phyloP scores from a whole-genome alignment of 1,140 invertebrate species.

The Penaeus indicus region DNA sequence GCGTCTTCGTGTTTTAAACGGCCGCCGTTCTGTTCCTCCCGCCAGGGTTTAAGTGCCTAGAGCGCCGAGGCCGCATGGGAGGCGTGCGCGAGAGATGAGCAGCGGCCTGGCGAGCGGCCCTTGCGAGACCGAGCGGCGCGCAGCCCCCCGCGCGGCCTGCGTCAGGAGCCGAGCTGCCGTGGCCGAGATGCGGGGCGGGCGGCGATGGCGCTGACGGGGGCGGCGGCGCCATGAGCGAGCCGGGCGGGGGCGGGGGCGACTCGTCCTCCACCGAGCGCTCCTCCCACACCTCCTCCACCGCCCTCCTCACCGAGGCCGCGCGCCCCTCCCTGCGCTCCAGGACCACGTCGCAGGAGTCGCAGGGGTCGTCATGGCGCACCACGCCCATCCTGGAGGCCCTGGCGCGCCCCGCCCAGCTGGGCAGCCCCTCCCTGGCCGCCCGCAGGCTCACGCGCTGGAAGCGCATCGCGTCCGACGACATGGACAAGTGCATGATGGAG shows the following conservation, averaged over 20 bases:
- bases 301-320: slow-evolving; percentile 37
- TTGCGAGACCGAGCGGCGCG: too few relatives aligned
- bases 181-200: too few relatives aligned
- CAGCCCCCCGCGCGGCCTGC: too few relatives aligned
- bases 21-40: too few relatives aligned
- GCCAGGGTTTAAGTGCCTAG: too few relatives aligned
- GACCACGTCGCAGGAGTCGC: slow-evolving; percentile 1
- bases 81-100: too few relatives aligned
- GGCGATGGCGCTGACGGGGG: slow-evolving; percentile 5
- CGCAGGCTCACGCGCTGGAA: slow-evolving; percentile 57
- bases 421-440: slow-evolving; percentile 41
- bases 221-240: background rate
- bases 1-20: too few relatives aligned
- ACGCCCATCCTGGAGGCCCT: slow-evolving; percentile 52
- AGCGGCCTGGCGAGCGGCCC: too few relatives aligned
- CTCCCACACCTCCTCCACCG: slow-evolving; percentile 57
- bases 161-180: too few relatives aligned
- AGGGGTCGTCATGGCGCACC: slow-evolving; percentile 35
- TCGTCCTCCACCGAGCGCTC: slow-evolving; percentile 47
- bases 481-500: slow-evolving; percentile 56
- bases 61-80: too few relatives aligned
- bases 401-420: slow-evolving; percentile 39
- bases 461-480: slow-evolving; percentile 48
- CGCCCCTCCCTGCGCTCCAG: background rate
- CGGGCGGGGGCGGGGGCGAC: slow-evolving; percentile 32